Conservation (phyloP, 2,113 vertebrate genomes). For the Antechinus flavipes region DNA sequence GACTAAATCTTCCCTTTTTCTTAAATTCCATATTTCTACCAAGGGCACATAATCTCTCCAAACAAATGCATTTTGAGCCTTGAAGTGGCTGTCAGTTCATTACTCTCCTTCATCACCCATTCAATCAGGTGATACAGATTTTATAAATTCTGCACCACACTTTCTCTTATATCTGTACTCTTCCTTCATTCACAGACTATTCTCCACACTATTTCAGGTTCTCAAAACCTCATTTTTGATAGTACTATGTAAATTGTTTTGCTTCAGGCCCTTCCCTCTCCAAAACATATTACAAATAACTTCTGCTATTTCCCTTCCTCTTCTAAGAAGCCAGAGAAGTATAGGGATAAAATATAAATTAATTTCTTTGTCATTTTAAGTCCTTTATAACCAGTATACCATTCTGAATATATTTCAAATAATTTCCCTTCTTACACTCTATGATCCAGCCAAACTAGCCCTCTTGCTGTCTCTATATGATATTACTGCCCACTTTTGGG, state of each 20-base stretch:
- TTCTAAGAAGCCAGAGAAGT: background rate
- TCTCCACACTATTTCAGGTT: background rate
- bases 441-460: background rate
- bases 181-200: background rate
- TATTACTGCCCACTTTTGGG: background rate
- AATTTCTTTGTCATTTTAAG: background rate
- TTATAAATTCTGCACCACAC: background rate
- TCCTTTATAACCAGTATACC: background rate
- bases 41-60: background rate
- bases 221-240: background rate
- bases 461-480: background rate
- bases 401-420: background rate
- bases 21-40: background rate
- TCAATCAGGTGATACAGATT: background rate
- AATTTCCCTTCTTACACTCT: background rate
- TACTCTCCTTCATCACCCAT: background rate
- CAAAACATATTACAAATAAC: background rate
- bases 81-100: background rate
- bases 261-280: background rate
- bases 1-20: background rate
- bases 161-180: background rate
- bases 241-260: background rate
- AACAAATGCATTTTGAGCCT: background rate
- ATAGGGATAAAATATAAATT: background rate
- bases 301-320: background rate